Conservation (phyloP, 2,113 vertebrate species). For the Cyphomyrus plagiostoma region DNA sequence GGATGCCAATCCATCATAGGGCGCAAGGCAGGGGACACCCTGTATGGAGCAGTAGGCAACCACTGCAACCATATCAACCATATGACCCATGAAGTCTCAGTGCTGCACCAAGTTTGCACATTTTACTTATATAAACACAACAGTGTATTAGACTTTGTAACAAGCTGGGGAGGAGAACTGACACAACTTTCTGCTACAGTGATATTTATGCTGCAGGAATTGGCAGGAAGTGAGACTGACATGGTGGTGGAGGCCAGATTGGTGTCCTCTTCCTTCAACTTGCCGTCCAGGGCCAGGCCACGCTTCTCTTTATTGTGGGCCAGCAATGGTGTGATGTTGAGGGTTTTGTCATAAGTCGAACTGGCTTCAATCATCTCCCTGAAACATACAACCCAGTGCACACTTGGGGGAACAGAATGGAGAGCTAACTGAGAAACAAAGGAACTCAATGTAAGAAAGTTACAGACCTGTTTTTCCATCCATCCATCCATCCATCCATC, state of each 20-base stretch:
- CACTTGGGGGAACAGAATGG: background rate
- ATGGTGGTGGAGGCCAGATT: constrained; percentile 82
- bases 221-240: constrained; percentile 51
- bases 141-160: background rate
- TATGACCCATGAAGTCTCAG: background rate
- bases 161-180: background rate
- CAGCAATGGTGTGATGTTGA: constrained; percentile 63
- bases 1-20: too few species aligned
- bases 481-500: background rate
- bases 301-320: constrained; percentile 70
- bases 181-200: background rate
- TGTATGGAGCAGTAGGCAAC: background rate
- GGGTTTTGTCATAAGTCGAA: constrained; percentile 63
- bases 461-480: background rate
- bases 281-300: constrained; percentile 78
- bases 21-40: too few species aligned
- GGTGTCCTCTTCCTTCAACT: constrained; percentile 85
- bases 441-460: background rate
- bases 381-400: background rate
- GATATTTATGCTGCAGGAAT: background rate
- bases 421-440: background rate
- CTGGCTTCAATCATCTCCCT: constrained; percentile 74
- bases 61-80: background rate
- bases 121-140: background rate
- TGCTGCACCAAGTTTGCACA: background rate